Evolutionary conservation across 2,113 vertebrate genomes (phyloP).

Genomic region (Perca schrenkii): DNA sequence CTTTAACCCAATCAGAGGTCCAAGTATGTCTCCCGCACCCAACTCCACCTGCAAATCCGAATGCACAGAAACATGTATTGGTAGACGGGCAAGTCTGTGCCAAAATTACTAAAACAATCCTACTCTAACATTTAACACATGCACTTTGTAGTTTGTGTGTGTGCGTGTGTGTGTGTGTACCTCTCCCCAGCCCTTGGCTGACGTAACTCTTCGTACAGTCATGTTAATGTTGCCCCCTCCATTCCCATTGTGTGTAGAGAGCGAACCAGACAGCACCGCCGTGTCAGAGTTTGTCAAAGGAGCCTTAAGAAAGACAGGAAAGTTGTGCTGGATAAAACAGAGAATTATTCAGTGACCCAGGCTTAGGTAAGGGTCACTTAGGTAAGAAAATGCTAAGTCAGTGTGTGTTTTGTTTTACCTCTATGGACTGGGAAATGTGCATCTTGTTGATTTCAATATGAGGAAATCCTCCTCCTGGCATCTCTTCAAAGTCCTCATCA

Average conservation of each 20-base stretch:
- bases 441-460: constrained; percentile 98
- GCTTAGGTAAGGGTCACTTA: background rate
- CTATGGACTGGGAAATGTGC: constrained; percentile 99
- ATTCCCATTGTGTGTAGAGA: constrained; percentile 95
- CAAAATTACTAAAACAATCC: background rate
- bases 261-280: constrained; percentile 95
- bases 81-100: background rate
- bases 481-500: constrained; percentile 96
- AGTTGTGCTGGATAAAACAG: background rate
- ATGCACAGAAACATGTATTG: constrained; percentile 10
- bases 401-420: constrained; percentile 82
- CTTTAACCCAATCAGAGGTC: constrained; percentile 94
- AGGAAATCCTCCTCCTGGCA: constrained; percentile 91
- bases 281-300: constrained; percentile 94
- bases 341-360: constrained; percentile 75
- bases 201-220: constrained; percentile 90
- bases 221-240: constrained; percentile 95
- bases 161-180: constrained; percentile 69
- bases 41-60: constrained; percentile 89
- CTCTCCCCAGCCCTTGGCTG: constrained; percentile 98
- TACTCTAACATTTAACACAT: background rate
- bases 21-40: constrained; percentile 93
- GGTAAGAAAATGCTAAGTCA: constrained; percentile 76
- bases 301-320: constrained; percentile 83
- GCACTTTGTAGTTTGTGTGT: background rate